Conservation (phyloP, 2,797 vertebrate species). For the Gymnopithys bicolor region DNA sequence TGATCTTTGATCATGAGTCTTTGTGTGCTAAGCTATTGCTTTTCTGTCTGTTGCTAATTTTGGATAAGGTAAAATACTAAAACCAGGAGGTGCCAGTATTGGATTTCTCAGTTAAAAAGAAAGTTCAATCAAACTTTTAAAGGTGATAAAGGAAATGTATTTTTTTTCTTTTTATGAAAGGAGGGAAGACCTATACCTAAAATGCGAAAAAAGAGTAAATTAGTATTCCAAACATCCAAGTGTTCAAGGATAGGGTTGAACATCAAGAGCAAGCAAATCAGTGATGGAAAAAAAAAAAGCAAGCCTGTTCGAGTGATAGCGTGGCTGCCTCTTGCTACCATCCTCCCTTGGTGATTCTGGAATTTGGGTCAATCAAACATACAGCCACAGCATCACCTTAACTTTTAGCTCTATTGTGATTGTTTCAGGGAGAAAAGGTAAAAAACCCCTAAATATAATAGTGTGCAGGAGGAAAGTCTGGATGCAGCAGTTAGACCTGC, state of each 20-base stretch:
- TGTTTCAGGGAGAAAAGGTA: not conserved
- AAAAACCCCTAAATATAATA: not conserved
- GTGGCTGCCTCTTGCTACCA: not conserved
- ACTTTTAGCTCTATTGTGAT: not conserved
- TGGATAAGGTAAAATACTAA: not conserved
- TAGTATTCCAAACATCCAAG: not conserved
- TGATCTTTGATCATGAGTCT: not conserved
- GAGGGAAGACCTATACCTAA: not conserved
- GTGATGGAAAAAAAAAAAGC: not conserved
- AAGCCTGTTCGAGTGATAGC: not conserved
- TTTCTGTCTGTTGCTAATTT: not conserved
- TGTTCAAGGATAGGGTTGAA: not conserved
- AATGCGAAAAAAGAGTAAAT: not conserved
- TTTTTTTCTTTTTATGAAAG: not conserved
- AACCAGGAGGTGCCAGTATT: not conserved
- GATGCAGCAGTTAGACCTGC: not conserved
- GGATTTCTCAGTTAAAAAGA: not conserved
- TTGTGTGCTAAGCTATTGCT: not conserved
- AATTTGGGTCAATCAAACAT: not conserved
- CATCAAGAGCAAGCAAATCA: not conserved
- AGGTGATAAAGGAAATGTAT: not conserved
- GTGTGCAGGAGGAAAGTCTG: not conserved
- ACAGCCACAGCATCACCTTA: not conserved
- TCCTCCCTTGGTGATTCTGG: not conserved
- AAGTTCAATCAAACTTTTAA: not conserved